Base-by-base conservation (phyloP, 2,797 vertebrate genomes). In the Furcifer pardalis region DNA sequence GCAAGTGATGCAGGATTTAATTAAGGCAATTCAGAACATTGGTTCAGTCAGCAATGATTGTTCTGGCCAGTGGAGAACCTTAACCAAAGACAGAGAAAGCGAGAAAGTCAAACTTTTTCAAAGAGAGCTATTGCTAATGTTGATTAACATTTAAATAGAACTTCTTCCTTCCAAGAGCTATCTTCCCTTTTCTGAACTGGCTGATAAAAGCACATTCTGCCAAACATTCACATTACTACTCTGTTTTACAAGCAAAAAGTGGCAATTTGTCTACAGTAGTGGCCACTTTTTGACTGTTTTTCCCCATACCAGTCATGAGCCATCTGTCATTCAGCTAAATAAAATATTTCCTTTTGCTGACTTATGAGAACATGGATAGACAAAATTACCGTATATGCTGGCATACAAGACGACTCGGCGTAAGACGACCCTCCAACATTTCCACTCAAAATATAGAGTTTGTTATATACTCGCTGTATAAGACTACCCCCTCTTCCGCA, bases 1-100 rank as follows among this genome's bases (percentile, higher is more conserved):
- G 46, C 7, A 40, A 25, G 65, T 32, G 13, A 27, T 49, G 27
- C 65, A 66, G 21, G 35, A 49, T 65, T 63, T 46, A 30, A 79
- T 63, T 32, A 75, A 75, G 49, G 49, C 27, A 78, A 63, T 63
- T 78, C 60, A 63, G n/a, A n/a, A 27, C 42, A 13, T 27, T 5
- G 13, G 21, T 77, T 78, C 77, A 78, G 77, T 63, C 77, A 62
- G n/a, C 69, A 56, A 80, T 40, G 32, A 69, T 69, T 56, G 65
- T 46, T 69, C 7, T 40, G 37, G n/a, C 19, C 63, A 65, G n/a
- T n/a, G 23, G 56, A 52, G 32, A 68, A 68, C 30, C 63, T 40
- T 62, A 56, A 37, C 76, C 40, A 23, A 35, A 25, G 27, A 60
- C 21, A 27, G 40, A 62, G 30, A 23, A 32, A 35, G 46, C n/a